Conservation (phyloP, 2,797 vertebrate species). For the Notolepis coatsorum region DNA sequence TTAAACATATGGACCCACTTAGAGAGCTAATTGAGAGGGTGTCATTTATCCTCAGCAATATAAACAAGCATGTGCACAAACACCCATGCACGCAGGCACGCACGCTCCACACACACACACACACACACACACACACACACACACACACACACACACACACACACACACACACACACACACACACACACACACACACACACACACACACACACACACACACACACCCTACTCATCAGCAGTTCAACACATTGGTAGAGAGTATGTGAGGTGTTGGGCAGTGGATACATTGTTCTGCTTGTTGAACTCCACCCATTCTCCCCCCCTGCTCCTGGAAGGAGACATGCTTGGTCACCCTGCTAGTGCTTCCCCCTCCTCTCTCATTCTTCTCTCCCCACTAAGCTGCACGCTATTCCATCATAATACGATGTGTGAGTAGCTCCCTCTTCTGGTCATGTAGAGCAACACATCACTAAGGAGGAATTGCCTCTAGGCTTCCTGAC, state of each 20-base stretch:
- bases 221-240: no score
- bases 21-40: conserved; percentile 42
- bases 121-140: conserved; percentile 3
- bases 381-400: neutral
- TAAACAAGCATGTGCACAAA: conserved; percentile 26
- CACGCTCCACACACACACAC: neutral
- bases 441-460: conserved; percentile 34
- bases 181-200: conserved; percentile 3
- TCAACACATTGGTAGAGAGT: no score
- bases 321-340: conserved; percentile 24
- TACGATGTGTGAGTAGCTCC: conserved; percentile 36
- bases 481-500: no score
- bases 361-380: conserved; percentile 1
- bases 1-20: conserved; percentile 64
- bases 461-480: conserved; percentile 2
- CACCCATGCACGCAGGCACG: neutral
- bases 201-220: conserved; percentile 3
- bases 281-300: neutral
- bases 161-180: neutral
- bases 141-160: conserved; percentile 3
- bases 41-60: conserved; percentile 51
- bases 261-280: neutral
- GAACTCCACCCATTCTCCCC: conserved; percentile 39
- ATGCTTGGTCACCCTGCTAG: conserved; percentile 29
- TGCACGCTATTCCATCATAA: no score